A percentile compares a stretch with the other conserved stretches of the same genome.
Conservation (phyloP, 1,140 invertebrate genomes). For the Mya arenaria region DNA sequence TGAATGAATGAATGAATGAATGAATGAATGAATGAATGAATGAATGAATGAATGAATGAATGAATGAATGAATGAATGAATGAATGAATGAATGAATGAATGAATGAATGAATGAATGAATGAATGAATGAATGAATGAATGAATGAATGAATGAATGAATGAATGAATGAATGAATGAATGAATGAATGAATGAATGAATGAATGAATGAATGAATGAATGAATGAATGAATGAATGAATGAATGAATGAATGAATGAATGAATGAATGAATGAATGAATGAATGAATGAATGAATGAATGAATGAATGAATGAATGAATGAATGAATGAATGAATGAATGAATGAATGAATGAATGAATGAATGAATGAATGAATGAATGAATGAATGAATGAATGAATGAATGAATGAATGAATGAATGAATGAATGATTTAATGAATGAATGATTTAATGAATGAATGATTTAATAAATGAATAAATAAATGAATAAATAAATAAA, state of each 20-base stretch:
- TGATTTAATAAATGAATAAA: not conserved
- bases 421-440: not conserved
- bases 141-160: not conserved
- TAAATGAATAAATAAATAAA: not conserved
- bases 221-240: not conserved
- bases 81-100: not conserved
- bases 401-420: not conserved
- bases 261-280: not conserved
- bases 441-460: not conserved
- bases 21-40: not conserved
- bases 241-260: not conserved
- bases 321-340: not conserved
- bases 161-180: not conserved
- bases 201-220: not conserved
- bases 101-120: not conserved
- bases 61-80: not conserved
- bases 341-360: not conserved
- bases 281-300: not conserved
- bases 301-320: not conserved
- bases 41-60: not conserved
- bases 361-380: not conserved
- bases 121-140: not conserved
- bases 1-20: not conserved
- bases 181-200: not conserved
- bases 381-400: not conserved